Conservation (phyloP, 2,888 invertebrate genomes). For the Polietes domitor region DNA sequence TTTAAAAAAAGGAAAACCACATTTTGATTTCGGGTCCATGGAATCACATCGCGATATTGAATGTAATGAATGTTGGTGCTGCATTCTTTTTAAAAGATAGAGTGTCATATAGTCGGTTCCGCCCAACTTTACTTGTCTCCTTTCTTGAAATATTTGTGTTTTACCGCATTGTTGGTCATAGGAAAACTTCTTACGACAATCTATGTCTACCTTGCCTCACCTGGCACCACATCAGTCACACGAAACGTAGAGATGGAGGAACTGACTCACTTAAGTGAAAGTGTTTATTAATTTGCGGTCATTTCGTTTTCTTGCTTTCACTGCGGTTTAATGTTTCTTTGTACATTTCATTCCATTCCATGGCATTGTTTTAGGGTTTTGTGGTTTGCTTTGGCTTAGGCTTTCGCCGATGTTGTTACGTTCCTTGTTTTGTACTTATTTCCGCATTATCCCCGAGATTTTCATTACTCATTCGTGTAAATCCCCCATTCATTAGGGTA, state of each 20-base stretch:
- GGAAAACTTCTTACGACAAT: too few species aligned
- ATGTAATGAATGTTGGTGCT: too few species aligned
- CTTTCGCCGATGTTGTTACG: not conserved
- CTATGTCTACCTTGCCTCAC: too few species aligned
- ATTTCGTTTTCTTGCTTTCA: conserved; percentile 19
- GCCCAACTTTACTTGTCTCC: too few species aligned
- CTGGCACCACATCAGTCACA: not conserved
- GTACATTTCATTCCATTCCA: not conserved
- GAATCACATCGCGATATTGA: too few species aligned
- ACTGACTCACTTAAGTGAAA: conserved; percentile 27
- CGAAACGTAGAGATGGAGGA: not conserved
- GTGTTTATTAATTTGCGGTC: conserved; percentile 44
- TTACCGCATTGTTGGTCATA: too few species aligned
- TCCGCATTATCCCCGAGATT: conserved; percentile 33
- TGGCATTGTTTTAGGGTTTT: conserved; percentile 4
- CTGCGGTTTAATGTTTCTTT: conserved; percentile 1
- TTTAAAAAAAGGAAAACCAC: too few species aligned
- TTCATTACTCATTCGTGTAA: conserved; percentile 17
- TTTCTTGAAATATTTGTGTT: too few species aligned
- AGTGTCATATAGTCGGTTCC: too few species aligned
- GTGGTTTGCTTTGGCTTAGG: conserved; percentile 1
- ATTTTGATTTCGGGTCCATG: too few species aligned
- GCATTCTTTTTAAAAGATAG: too few species aligned
- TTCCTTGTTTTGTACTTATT: not conserved
- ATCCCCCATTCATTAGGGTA: conserved; percentile 11